Evolutionary conservation across 2,797 vertebrate species (phyloP).

Genomic region (Sebastes umbrosus): DNA sequence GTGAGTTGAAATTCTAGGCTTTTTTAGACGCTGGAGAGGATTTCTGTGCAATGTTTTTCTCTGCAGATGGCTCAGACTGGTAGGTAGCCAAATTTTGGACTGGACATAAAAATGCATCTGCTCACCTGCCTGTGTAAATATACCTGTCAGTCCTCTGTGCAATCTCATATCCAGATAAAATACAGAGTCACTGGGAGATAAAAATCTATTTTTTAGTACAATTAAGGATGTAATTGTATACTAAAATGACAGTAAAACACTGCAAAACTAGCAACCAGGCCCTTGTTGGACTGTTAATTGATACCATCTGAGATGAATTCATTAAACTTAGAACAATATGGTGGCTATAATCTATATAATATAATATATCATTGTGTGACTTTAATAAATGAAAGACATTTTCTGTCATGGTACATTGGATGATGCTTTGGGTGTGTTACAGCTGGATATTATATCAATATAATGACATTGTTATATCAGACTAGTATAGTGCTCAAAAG

Average conservation of each 20-base stretch:
- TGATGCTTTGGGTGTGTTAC: neutral
- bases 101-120: neutral
- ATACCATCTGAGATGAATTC: neutral
- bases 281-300: neutral
- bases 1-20: neutral
- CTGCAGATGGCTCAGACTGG: constrained; percentile 19
- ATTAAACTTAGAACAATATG: neutral
- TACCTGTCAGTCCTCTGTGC: no score
- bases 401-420: neutral
- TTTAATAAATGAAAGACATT: neutral
- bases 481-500: neutral
- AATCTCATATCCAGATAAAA: neutral
- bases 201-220: neutral
- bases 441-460: neutral
- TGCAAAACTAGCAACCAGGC: neutral
- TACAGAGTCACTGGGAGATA: accelerated
- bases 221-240: neutral
- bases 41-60: neutral
- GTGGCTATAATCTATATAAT: no score
- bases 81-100: constrained; percentile 25
- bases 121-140: constrained; percentile 10
- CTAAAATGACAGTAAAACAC: neutral
- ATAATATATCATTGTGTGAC: neutral
- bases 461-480: neutral
- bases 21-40: neutral